phyloP scores from a whole-genome alignment of 2,797 vertebrate species.

The Phrynocephalus forsythii region DNA sequence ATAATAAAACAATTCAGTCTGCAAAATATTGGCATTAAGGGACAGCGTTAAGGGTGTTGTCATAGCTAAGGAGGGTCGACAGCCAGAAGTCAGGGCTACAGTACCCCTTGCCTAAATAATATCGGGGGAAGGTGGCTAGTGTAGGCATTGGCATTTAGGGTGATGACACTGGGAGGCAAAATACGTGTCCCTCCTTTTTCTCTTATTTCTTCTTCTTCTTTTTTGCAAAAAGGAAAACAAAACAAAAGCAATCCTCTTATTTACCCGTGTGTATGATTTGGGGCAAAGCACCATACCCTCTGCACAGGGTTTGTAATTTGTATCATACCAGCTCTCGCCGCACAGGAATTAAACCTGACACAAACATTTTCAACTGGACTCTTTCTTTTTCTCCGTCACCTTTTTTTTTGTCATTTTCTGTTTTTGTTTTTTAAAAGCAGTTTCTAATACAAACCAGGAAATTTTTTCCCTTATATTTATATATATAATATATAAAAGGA shows the following conservation, averaged over 20 bases:
- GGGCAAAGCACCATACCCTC: slow-evolving; percentile 27
- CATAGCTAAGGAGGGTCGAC: not conserved
- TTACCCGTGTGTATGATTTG: slow-evolving; percentile 30
- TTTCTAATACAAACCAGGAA: slow-evolving; percentile 53
- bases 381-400: not conserved
- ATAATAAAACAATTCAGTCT: not conserved
- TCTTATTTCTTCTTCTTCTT: not conserved
- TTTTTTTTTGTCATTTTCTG: slow-evolving; percentile 8
- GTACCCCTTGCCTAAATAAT: not conserved
- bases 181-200: not conserved
- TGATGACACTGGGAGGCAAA: not conserved
- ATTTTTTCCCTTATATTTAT: slow-evolving; percentile 40
- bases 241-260: not conserved
- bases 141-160: not conserved
- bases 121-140: not conserved
- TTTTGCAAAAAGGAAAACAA: not conserved
- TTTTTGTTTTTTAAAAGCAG: slow-evolving; percentile 45
- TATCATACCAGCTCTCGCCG: not conserved
- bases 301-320: not conserved
- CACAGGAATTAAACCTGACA: not conserved
- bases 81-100: not conserved
- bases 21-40: not conserved
- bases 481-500: slow-evolving; percentile 49
- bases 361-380: not conserved
- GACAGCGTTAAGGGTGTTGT: not conserved